phyloP scores from a whole-genome alignment of 1,140 invertebrate genomes.

The Cylas formicarius region DNA sequence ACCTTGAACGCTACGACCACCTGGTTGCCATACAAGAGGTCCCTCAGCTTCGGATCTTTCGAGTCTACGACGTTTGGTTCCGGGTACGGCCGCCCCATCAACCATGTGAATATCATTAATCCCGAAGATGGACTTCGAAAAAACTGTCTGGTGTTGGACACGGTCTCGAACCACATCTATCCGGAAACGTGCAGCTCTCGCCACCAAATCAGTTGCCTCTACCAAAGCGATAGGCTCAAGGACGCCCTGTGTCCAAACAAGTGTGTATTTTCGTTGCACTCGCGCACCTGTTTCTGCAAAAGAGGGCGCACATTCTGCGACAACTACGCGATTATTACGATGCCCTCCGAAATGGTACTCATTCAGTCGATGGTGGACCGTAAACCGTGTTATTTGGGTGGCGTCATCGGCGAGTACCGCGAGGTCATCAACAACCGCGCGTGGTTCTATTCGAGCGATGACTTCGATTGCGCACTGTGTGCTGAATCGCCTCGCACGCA shows the following conservation, averaged over 20 bases:
- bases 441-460: slow-evolving; percentile 5
- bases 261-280: slow-evolving; percentile 14
- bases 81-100: slow-evolving; percentile 7
- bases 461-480: background rate
- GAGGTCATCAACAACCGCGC: background rate
- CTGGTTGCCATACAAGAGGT: slow-evolving; percentile 16
- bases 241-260: slow-evolving; percentile 17
- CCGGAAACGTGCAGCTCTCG: slow-evolving; percentile 6
- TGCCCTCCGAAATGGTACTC: slow-evolving; percentile 12
- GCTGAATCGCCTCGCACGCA: background rate
- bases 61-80: slow-evolving; percentile 8
- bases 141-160: slow-evolving; percentile 12
- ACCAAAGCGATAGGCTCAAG: background rate
- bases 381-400: slow-evolving; percentile 12
- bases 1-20: background rate
- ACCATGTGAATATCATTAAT: background rate
- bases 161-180: background rate
- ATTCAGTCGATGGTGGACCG: slow-evolving; percentile 6
- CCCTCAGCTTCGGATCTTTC: slow-evolving; percentile 9
- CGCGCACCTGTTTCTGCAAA: slow-evolving; percentile 24
- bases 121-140: background rate
- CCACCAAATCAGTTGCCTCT: slow-evolving; percentile 2
- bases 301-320: background rate
- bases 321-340: slow-evolving; percentile 7
- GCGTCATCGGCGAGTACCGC: background rate